Percentiles rank a stretch among this genome's conserved stretches.
These are phyloP conservation scores for Nasonia vitripennis DNA, from an alignment of 1,140 invertebrate genomes.

Conservation along the genomic window DNA sequence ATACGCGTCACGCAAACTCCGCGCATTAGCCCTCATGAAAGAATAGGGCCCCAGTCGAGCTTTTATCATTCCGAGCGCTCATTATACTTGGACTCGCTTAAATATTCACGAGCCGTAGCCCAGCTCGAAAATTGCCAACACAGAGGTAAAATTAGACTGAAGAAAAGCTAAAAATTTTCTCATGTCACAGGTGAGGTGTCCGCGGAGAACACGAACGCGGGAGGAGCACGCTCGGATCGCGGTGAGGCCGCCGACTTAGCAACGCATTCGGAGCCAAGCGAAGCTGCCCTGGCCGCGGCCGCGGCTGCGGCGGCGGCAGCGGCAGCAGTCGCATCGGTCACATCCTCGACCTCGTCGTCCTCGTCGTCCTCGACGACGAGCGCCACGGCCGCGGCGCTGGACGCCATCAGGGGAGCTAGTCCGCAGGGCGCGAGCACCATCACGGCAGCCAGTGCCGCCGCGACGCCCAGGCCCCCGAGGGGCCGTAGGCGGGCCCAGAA, in stretches of 20 bases:
- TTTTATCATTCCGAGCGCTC: background rate
- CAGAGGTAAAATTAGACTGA: too few species aligned
- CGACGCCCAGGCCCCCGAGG: constrained; percentile 69
- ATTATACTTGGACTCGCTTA: background rate
- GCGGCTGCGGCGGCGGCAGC: constrained; percentile 65
- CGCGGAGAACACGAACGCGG: constrained; percentile 69
- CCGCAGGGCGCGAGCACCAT: constrained; percentile 67
- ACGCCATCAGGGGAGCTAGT: constrained; percentile 71
- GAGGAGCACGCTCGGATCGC: constrained; percentile 68
- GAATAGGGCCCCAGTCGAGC: background rate
- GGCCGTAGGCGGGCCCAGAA: constrained; percentile 70
- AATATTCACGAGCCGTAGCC: background rate
- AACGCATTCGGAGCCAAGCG: constrained; percentile 70
- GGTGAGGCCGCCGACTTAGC: constrained; percentile 72
- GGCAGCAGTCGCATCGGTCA: background rate
- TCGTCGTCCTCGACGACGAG: background rate
- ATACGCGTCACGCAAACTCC: background rate
- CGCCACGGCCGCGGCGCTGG: constrained; percentile 70
- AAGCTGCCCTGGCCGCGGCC: constrained; percentile 73
- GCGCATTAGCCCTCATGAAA: background rate
- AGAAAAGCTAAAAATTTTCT: background rate
- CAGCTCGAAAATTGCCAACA: too few species aligned
- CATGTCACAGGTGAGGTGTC: constrained; percentile 70
- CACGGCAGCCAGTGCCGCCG: constrained; percentile 62
- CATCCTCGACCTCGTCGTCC: background rate